A percentile compares a stretch with the other conserved stretches of the same genome.
phyloP scores from a whole-genome alignment of 2,113 vertebrate species.

The Oxygymnocypris stewartii region DNA sequence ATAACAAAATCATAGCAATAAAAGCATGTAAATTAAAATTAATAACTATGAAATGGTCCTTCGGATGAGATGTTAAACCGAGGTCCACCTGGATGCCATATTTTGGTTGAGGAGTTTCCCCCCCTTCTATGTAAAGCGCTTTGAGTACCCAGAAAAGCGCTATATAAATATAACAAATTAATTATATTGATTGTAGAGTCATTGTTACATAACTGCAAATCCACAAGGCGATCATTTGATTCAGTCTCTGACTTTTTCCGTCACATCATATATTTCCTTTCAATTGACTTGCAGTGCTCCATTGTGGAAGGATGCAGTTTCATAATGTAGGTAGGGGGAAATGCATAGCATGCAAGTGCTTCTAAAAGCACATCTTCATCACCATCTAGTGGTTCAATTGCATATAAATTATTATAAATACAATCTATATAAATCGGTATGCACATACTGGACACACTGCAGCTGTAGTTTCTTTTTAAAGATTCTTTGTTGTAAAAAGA shows the following conservation, averaged over 20 bases:
- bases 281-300: not conserved
- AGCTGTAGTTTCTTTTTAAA: not conserved
- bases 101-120: no score
- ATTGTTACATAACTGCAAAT: conserved; percentile 18
- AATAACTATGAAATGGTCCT: no score
- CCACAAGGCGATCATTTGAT: not conserved
- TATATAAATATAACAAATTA: no score
- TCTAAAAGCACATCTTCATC: not conserved
- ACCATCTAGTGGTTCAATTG: conserved; percentile 43
- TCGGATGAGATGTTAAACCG: no score
- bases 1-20: no score
- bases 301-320: not conserved
- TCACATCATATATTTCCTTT: not conserved
- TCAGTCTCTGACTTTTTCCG: not conserved
- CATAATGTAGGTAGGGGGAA: not conserved
- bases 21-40: no score
- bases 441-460: not conserved
- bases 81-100: no score
- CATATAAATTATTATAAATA: not conserved
- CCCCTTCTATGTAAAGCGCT: no score
- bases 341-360: not conserved
- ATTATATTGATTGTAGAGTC: no score
- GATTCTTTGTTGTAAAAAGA: not conserved
- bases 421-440: not conserved
- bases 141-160: no score